Percentiles rank a stretch among this genome's conserved stretches.
phyloP scores from a whole-genome alignment of 2,113 vertebrate genomes.

The Lagopus leucura region DNA sequence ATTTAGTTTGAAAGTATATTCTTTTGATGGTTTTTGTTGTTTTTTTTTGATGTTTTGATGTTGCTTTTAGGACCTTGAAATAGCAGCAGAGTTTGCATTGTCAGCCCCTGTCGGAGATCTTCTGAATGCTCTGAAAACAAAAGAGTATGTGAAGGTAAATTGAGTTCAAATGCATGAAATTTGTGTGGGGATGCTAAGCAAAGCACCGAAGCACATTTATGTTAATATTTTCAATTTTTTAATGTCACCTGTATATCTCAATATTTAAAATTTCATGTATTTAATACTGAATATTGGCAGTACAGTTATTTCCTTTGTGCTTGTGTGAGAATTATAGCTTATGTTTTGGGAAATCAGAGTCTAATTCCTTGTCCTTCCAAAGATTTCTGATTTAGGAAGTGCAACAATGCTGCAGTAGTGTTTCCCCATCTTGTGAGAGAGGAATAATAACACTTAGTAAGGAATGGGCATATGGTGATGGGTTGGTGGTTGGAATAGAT shows the following conservation, averaged over 20 bases:
- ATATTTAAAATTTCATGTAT: neutral
- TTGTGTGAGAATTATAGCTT: neutral
- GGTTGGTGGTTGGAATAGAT: too few species aligned
- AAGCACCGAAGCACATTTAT: neutral
- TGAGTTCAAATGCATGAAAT: neutral
- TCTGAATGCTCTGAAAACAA: constrained; percentile 85
- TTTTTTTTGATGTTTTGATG: constrained; percentile 2
- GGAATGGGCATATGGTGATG: neutral
- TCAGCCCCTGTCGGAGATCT: constrained; percentile 87
- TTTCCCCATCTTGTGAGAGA: neutral
- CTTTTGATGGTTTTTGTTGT: neutral
- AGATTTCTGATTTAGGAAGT: neutral
- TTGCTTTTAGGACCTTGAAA: constrained; percentile 91
- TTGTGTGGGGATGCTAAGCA: neutral
- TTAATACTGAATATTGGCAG: neutral
- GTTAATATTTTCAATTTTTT: neutral
- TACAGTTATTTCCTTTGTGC: neutral
- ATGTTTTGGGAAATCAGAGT: neutral
- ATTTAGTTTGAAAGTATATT: constrained; percentile 10
- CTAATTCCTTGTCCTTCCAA: neutral
- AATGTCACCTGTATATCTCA: neutral
- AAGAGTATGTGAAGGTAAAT: constrained; percentile 90
- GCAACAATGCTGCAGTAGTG: neutral
- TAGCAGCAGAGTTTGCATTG: constrained; percentile 92
- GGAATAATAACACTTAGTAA: neutral